Percentiles rank a stretch among this genome's conserved stretches.
phyloP scores from a whole-genome alignment of 2,888 invertebrate genomes.

The Prosapia bicincta region DNA sequence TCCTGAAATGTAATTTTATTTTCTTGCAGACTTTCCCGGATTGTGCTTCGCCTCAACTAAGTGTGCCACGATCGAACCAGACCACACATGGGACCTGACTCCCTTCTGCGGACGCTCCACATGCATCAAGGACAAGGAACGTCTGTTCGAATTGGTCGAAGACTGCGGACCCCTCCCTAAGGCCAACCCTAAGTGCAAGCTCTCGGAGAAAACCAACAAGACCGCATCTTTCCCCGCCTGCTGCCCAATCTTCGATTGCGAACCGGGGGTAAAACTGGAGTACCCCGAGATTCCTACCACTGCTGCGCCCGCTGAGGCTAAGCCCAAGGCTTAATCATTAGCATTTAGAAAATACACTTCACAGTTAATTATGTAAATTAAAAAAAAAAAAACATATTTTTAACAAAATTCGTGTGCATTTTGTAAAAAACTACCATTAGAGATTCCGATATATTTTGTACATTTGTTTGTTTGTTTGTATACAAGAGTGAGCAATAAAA shows the following conservation, averaged over 20 bases:
- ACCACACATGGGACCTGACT: conserved; percentile 78
- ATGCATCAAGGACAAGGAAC: conserved; percentile 72
- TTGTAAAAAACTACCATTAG: not conserved
- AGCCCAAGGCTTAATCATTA: conserved; percentile 34
- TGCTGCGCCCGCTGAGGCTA: conserved; percentile 44
- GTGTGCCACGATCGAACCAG: conserved; percentile 83
- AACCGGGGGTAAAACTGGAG: conserved; percentile 78
- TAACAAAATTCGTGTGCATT: not conserved
- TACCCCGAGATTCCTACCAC: conserved; percentile 74
- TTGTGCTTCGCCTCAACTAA: conserved; percentile 88
- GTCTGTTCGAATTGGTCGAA: conserved; percentile 52
- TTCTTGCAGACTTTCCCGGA: conserved; percentile 83
- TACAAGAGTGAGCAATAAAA: not conserved
- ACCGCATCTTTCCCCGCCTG: conserved; percentile 84
- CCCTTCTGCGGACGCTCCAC: conserved; percentile 92
- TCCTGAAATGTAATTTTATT: no score
- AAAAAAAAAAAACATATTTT: no score
- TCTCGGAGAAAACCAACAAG: conserved; percentile 85
- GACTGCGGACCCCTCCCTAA: conserved; percentile 87
- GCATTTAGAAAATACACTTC: no score
- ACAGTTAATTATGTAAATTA: no score
- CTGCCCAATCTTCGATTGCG: conserved; percentile 83
- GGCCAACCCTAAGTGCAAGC: conserved; percentile 74
- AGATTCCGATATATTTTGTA: not conserved
- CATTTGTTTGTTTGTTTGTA: conserved; percentile 1